Conservation (phyloP, 2,797 vertebrate genomes). For the Streptopelia turtur region DNA sequence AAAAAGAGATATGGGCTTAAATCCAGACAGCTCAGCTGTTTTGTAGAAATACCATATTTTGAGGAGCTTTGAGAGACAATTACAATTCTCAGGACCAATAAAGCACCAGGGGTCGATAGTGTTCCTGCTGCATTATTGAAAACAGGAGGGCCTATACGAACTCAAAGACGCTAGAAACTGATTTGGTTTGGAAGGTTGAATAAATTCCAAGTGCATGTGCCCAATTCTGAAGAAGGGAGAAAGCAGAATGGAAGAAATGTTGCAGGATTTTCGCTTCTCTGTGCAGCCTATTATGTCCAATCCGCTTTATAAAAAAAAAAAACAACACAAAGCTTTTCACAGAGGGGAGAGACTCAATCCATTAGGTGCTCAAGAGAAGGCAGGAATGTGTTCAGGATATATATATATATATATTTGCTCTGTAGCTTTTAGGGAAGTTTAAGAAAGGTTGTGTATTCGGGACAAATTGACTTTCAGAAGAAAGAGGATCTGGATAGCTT, state of each 20-base stretch:
- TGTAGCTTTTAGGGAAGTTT: not conserved
- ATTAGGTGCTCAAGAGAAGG: not conserved
- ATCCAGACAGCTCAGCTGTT: conserved; percentile 60
- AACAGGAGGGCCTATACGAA: conserved; percentile 16
- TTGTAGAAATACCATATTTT: conserved; percentile 51
- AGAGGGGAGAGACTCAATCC: not conserved
- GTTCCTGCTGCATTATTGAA: conserved; percentile 63
- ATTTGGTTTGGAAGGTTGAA: conserved; percentile 50
- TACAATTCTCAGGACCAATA: conserved; percentile 56
- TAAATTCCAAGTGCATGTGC: conserved; percentile 5
- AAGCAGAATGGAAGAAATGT: conserved; percentile 45
- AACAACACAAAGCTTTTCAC: not conserved
- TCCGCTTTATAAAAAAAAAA: not conserved
- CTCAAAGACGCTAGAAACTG: conserved; percentile 33
- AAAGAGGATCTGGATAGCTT: not conserved
- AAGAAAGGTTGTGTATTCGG: not conserved
- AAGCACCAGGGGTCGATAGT: conserved; percentile 53
- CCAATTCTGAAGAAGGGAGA: conserved; percentile 5
- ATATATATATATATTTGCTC: not conserved
- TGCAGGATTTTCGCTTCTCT: not conserved
- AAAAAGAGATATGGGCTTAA: conserved; percentile 29
- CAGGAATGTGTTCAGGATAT: not conserved
- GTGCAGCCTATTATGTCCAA: not conserved
- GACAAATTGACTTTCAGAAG: not conserved
- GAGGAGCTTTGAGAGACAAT: conserved; percentile 62